phyloP scores from a whole-genome alignment of 23 tunicate species.

The Ascidia mentula region DNA sequence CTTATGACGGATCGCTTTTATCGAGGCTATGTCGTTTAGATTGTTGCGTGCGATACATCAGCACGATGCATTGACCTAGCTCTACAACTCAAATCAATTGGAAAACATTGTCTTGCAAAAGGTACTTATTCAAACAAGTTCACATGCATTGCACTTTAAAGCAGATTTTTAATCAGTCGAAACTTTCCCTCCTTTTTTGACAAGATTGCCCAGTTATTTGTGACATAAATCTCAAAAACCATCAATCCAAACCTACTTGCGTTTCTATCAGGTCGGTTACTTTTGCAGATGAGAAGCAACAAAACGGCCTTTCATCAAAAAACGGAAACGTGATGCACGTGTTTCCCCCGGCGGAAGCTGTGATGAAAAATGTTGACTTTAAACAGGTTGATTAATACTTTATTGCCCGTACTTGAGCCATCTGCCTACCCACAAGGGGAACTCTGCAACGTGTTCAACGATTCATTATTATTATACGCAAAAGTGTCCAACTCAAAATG shows the following conservation, averaged over 20 bases:
- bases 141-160: background rate
- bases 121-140: conserved; percentile 8
- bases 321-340: background rate
- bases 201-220: background rate
- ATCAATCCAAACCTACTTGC: background rate
- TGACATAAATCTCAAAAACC: background rate
- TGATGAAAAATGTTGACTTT: conserved; percentile 34
- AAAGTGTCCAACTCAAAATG: background rate
- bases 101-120: conserved; percentile 24
- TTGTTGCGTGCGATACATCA: conserved; percentile 71
- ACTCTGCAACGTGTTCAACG: background rate
- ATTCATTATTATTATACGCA: background rate
- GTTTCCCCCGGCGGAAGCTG: conserved; percentile 14
- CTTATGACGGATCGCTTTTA: too few species aligned
- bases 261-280: background rate
- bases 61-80: conserved; percentile 74
- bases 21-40: too few species aligned
- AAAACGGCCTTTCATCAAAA: background rate
- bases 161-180: background rate
- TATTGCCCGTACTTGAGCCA: background rate
- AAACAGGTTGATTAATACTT: conserved; percentile 18
- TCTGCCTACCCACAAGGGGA: background rate
- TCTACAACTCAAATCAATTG: conserved; percentile 36
- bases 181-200: background rate
- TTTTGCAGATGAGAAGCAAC: background rate